These are phyloP conservation scores for Lithophane leautieri DNA, from an alignment of 2,888 invertebrate species.

Conservation along the genomic window DNA sequence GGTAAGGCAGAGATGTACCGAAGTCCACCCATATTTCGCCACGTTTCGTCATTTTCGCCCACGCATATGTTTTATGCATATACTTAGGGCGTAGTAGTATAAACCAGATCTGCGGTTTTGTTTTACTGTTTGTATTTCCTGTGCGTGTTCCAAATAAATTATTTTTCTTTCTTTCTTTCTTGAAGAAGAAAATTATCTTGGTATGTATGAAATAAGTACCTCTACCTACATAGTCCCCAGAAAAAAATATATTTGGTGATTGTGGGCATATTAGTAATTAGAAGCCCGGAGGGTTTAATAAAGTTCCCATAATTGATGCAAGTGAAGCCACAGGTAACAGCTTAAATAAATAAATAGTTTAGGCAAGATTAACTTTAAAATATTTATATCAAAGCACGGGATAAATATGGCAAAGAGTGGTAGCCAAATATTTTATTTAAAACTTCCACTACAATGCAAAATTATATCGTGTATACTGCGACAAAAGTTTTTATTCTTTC, in stretches of 20 bases:
- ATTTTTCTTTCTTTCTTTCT: too few species aligned
- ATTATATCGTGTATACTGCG: slow-evolving; percentile 17
- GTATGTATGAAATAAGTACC: background rate
- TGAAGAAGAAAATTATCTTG: background rate
- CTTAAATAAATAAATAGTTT: background rate
- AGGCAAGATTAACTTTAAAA: background rate
- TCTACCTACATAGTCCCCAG: background rate
- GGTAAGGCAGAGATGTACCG: too few species aligned
- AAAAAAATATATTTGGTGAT: background rate
- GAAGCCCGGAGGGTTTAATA: background rate
- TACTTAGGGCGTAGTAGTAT: too few species aligned
- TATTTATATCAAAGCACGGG: background rate
- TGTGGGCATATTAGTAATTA: background rate
- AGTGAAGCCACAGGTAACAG: background rate
- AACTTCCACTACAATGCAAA: background rate
- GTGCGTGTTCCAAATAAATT: too few species aligned
- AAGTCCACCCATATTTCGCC: too few species aligned
- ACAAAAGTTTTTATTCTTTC: slow-evolving; percentile 35
- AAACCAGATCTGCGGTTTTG: too few species aligned
- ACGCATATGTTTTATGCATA: too few species aligned
- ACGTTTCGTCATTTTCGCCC: too few species aligned
- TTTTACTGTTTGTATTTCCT: too few species aligned
- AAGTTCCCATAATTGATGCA: background rate
- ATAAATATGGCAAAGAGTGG: too few species aligned
- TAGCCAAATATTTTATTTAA: background rate